A percentile compares a stretch with the other conserved stretches of the same genome.
These are phyloP conservation scores for Macroteleia sp. DNA, from an alignment of 2,888 invertebrate genomes.

Conservation along the genomic window DNA sequence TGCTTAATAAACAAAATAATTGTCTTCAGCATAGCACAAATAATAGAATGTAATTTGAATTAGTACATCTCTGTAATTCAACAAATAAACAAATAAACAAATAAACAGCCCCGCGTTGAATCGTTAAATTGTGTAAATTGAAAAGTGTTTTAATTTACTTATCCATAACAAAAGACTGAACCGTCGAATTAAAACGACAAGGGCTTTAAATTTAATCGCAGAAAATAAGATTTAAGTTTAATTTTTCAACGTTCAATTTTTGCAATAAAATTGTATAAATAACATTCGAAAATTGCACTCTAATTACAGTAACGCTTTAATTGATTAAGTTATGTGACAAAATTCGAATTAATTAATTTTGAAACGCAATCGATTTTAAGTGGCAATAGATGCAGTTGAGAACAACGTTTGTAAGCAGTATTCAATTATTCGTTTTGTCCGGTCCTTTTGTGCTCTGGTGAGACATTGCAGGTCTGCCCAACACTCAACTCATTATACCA, in stretches of 20 bases:
- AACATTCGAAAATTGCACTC: neutral
- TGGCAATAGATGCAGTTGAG: slow-evolving; percentile 73
- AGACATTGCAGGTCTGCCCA: slow-evolving; percentile 82
- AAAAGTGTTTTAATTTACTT: slow-evolving; percentile 8
- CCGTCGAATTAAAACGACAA: neutral
- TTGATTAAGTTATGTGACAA: slow-evolving; percentile 6
- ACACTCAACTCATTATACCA: slow-evolving; percentile 84
- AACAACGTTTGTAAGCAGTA: slow-evolving; percentile 75
- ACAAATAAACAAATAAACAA: too few species aligned
- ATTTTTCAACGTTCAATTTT: neutral
- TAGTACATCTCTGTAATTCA: too few species aligned
- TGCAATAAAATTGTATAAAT: too few species aligned
- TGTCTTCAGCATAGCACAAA: too few species aligned
- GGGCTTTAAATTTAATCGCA: neutral
- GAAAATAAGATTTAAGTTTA: neutral
- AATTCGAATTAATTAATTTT: slow-evolving; percentile 10
- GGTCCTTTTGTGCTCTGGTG: slow-evolving; percentile 79
- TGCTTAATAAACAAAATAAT: too few species aligned
- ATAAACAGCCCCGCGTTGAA: too few species aligned
- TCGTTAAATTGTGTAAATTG: too few species aligned
- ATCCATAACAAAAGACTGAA: neutral
- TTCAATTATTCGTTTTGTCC: slow-evolving; percentile 79
- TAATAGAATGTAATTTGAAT: too few species aligned
- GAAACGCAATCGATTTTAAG: slow-evolving; percentile 17
- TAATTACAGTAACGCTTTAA: neutral